Conservation (phyloP, 2,797 vertebrate species). For the Brachyrhaphis roseni region DNA sequence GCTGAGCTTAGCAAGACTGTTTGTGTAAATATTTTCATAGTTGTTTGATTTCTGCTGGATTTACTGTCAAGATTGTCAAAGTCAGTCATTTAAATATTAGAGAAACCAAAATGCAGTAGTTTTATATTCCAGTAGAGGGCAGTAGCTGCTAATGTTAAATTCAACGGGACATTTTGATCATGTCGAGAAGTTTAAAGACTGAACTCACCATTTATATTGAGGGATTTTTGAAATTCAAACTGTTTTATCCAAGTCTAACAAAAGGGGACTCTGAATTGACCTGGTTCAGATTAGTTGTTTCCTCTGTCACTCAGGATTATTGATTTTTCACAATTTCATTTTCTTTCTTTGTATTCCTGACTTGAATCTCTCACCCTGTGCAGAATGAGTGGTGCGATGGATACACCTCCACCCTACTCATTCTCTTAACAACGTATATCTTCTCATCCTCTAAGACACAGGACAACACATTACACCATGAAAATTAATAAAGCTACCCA, state of each 20-base stretch:
- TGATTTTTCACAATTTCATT: background rate
- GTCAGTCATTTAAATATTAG: background rate
- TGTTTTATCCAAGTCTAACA: constrained; percentile 17
- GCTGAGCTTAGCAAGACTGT: background rate
- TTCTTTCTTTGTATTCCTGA: background rate
- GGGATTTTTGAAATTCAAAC: constrained; percentile 13
- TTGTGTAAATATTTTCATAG: background rate
- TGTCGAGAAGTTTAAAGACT: background rate
- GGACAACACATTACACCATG: constrained; percentile 80
- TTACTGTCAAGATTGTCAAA: background rate
- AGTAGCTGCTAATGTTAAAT: constrained; percentile 53
- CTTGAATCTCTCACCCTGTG: constrained; percentile 20
- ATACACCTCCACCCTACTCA: constrained; percentile 65
- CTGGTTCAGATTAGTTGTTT: background rate
- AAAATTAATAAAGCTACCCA: constrained; percentile 84
- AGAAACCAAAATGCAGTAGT: background rate
- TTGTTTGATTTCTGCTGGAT: background rate
- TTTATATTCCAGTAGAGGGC: constrained; percentile 63
- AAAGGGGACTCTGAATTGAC: background rate
- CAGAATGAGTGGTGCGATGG: constrained; percentile 20
- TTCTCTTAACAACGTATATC: constrained; percentile 65
- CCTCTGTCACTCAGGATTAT: background rate
- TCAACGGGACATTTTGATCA: background rate
- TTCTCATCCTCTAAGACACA: constrained; percentile 68
- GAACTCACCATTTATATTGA: background rate